phyloP scores from a whole-genome alignment of 2,797 vertebrate genomes.

The Notolepis coatsorum region DNA sequence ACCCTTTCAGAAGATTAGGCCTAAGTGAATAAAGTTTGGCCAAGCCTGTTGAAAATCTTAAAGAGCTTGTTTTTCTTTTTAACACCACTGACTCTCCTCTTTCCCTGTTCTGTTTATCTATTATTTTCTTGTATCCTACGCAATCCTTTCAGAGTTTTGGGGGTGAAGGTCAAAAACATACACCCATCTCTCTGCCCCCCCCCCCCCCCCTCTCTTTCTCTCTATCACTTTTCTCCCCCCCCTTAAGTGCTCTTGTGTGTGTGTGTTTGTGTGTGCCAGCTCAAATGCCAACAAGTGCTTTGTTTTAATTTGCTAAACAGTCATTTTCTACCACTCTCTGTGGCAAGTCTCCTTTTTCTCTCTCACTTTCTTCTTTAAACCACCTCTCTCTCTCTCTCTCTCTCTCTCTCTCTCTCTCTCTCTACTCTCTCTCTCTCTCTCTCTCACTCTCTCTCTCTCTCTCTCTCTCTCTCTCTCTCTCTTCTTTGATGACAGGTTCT shows the following conservation, averaged over 20 bases:
- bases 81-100: not conserved
- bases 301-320: constrained; percentile 74
- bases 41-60: not conserved
- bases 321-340: constrained; percentile 41
- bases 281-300: constrained; percentile 72
- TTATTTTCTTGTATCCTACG: constrained; percentile 47
- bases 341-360: not conserved
- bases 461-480: not conserved
- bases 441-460: not conserved
- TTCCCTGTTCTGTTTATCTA: constrained; percentile 2
- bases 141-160: constrained; percentile 25
- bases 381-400: too few species aligned
- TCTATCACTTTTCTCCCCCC: too few species aligned
- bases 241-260: too few species aligned
- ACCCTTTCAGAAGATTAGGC: not conserved
- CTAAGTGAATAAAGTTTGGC: constrained; percentile 10
- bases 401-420: constrained; percentile 2
- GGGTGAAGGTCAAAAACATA: constrained; percentile 26
- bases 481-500: too few species aligned
- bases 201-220: too few species aligned
- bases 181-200: not conserved
- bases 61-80: not conserved
- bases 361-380: too few species aligned
- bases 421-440: not conserved
- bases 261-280: not conserved